Evolutionary conservation across 2,113 vertebrate species (phyloP), one percentile per base, ranked within the genome.

Genomic region (Bos indicus): DNA sequence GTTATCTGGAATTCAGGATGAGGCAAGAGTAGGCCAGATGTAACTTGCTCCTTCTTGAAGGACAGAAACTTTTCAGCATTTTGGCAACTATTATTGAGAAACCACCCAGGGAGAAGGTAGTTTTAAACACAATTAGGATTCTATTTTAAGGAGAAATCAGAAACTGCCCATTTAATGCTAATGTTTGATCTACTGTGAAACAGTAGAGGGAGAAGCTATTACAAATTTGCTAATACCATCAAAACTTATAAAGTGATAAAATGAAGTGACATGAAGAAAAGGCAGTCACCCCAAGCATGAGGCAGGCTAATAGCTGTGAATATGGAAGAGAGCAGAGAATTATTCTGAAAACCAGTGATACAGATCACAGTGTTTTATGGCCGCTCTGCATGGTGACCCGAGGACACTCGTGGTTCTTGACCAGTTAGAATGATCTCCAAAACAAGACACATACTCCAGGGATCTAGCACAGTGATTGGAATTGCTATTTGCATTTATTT

Each of bases 181-280:
- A 96, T 88, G 94, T 97, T 97, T 94, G 92, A 96, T 96, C 96
- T 97, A 93, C 98, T 98, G 96, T 97, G 97, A 97, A 97, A 92
- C 90, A 88, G 88, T 60, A 77, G 97, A 96, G 80, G 33, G 80
- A 97, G 95, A 97, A 96, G 95, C 90, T 93, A 97, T 98, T 96
- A 97, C 40, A 96, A 95, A 97, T 97, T 92, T 96, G 92, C 96
- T 96, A 97, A 97, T 96, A 92, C 95, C 97, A 96, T 97, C 94
- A 95, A 97, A 97, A 95, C 88, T 85, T 93, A 88, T 46, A 96
- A 91, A 96, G 98, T 86, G 97, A 97, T 96, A 59, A 91, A 96
- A 93, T 43, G 88, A 92, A 36, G 85, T 94, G 82, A 30, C 43
- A n/a, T 78, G 92, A 94, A 90, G 90, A 90, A 97, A 91, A 94